Evolutionary conservation across 2,797 vertebrate genomes (phyloP), one percentile per base, ranked within the genome.

Genomic region (Tokudaia tokunoshimensis): DNA sequence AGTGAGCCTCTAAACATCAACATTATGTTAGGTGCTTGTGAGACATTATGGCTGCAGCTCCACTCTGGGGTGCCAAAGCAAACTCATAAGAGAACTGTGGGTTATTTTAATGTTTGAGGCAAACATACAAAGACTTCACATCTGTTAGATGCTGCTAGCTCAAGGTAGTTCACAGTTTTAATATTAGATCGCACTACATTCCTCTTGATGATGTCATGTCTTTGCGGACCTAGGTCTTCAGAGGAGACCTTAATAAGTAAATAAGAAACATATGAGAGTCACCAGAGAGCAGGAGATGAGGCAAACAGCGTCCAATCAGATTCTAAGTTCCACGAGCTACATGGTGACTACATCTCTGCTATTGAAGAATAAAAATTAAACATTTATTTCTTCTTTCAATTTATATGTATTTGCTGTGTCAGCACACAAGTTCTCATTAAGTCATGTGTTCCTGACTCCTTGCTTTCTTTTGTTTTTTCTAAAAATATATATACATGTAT

Each of bases 241-340:
- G 80, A 79, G 89, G 87, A 15, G 20, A 76, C 83, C 80, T 37
- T 41, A 80, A 75, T 82, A 89, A 94, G 81, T 83, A 96, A 96
- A 96, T 61, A 95, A 95, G 87, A 92, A 92, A 88, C 74, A 76
- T 63, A 94, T 89, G 92, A 89, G 96, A 97, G 94, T 89, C 75
- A 91, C 34, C 55, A 78, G 12, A 61, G 57, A n/a, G 57, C 74
- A 63, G 55, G 86, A 84, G 92, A 82, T 82, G 78, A 92, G 19
- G 47, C 59, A 70, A 89, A 6, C 19, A 37, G 52, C 10, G 0
- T 29, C 85, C 93, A 89, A 74, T 92, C 65, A 92, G 89, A 72
- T 9, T 84, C 76, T 44, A 87, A 76, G 11, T 57, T 41, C 37
- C 6, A 94, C 65, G 75, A 91, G 34, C 37, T 24, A 15, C 47